These are phyloP conservation scores for Lacerta bilineata DNA, from an alignment of 2,797 vertebrate genomes.

Conservation along the genomic window DNA sequence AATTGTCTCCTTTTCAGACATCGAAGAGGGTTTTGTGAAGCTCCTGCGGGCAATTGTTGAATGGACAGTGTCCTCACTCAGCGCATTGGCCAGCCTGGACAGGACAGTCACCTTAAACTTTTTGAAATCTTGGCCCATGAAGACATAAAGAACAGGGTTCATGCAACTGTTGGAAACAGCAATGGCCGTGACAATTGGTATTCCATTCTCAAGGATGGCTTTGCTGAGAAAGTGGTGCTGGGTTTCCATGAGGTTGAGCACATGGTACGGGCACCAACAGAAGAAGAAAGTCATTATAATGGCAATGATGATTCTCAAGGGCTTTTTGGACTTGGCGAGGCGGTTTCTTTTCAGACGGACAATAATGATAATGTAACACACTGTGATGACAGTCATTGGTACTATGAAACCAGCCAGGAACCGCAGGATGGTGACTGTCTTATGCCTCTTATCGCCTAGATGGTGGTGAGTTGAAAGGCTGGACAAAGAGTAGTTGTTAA, in stretches of 20 bases:
- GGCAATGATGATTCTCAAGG: constrained; percentile 90
- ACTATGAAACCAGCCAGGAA: constrained; percentile 87
- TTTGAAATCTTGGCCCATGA: constrained; percentile 92
- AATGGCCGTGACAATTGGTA: constrained; percentile 83
- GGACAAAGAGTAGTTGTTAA: constrained; percentile 83
- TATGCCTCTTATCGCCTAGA: constrained; percentile 50
- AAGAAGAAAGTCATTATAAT: constrained; percentile 91
- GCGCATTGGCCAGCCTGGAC: constrained; percentile 90
- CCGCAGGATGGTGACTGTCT: constrained; percentile 77
- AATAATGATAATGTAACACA: constrained; percentile 89
- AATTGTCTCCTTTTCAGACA: constrained; percentile 79
- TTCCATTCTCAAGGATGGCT: constrained; percentile 72
- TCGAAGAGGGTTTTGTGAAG: constrained; percentile 84
- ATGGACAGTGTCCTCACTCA: constrained; percentile 86
- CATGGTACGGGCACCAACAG: constrained; percentile 93
- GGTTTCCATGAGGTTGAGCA: constrained; percentile 84
- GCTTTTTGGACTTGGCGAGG: constrained; percentile 88
- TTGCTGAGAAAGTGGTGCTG: background rate
- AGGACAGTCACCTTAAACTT: constrained; percentile 88
- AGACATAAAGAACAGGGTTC: constrained; percentile 95
- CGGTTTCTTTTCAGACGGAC: constrained; percentile 84
- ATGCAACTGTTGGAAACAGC: constrained; percentile 94
- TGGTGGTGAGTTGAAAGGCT: constrained; percentile 19
- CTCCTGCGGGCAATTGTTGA: constrained; percentile 85
- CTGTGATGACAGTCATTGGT: constrained; percentile 87